Evolutionary conservation across 2,113 vertebrate genomes (phyloP), one percentile per base, ranked within the genome.

Genomic region (Charina bottae): DNA sequence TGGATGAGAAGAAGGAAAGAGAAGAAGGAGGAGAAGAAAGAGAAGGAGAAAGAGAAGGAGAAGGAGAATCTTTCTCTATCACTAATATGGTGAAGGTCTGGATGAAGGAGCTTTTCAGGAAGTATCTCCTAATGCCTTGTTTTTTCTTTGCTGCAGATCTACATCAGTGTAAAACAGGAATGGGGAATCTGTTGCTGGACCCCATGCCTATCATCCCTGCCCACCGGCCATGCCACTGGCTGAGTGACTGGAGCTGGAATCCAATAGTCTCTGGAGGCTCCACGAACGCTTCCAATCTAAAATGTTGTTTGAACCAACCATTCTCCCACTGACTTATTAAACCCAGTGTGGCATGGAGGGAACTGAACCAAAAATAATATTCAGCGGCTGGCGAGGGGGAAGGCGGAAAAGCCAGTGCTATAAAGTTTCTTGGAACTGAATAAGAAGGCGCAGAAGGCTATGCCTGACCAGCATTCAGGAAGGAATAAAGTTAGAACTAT

Each of bases 401-500:
- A 42, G 37, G 21, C 6, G 23, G 55, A 26, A 87, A 83, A 56
- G 28, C 12, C 42, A 23, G 59, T 23, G 58, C 49, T 62, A 62
- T 89, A 64, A 33, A 28, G 62, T 91, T 92, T 21, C 87, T 89
- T 89, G 72, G 91, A 78, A 72, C 68, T 17, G 37, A 17, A 59
- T 83, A 5, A 87, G 21, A 83, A 49, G 83, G n/a, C 62, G 28
- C 24, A 87, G 21, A 54, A 60, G 54, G 83, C 55, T 60, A 46
- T 62, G 28, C 87, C 26, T 89, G 87, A 54, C 56, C 68, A 46
- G 54, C 24, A 28, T 84, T 59, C 72, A 92, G 91, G 91, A 92
- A 89, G 91, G 58, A 83, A 42, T 85, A 12, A 84, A 89, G 91
- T 89, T 89, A 89, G 84, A 88, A 78, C 55, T 64, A 64, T 64